Conservation (phyloP, 2,888 invertebrate genomes). For the Idaea straminata region DNA sequence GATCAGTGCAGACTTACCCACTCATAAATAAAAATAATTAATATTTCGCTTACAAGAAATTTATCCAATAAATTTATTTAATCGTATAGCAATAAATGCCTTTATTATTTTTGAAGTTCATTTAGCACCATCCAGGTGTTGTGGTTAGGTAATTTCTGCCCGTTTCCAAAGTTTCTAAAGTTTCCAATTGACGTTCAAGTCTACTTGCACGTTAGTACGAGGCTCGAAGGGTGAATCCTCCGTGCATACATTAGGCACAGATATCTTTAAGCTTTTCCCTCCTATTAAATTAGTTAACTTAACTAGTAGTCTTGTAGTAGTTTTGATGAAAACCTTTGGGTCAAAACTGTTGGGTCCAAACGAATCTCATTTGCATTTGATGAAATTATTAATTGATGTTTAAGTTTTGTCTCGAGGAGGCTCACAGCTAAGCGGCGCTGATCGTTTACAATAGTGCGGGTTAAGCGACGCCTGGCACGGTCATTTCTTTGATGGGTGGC, state of each 20-base stretch:
- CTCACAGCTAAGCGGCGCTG: too few species aligned
- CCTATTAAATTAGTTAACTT: conserved; percentile 73
- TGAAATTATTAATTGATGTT: conserved; percentile 9
- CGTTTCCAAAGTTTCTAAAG: not conserved
- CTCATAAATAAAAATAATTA: too few species aligned
- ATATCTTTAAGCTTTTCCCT: conserved; percentile 73
- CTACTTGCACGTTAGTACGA: conserved; percentile 30
- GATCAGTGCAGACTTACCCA: too few species aligned
- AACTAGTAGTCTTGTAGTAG: conserved; percentile 43
- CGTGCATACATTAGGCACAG: conserved; percentile 76
- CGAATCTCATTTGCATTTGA: conserved; percentile 26
- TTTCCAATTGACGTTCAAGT: conserved; percentile 24
- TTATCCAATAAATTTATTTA: too few species aligned
- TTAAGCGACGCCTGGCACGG: too few species aligned
- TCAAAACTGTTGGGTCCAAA: conserved; percentile 22
- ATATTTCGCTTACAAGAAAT: too few species aligned
- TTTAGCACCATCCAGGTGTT: too few species aligned
- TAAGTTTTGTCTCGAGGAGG: not conserved
- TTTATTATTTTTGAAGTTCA: too few species aligned
- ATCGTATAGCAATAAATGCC: too few species aligned
- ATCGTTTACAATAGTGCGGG: too few species aligned
- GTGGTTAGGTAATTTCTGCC: too few species aligned
- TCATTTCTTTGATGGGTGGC: too few species aligned
- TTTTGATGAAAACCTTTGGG: conserved; percentile 26
- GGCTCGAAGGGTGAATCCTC: conserved; percentile 58